Percentiles rank a stretch among this genome's conserved stretches.
Conservation (phyloP, 2,888 invertebrate species). For the Mycogona germanica region DNA sequence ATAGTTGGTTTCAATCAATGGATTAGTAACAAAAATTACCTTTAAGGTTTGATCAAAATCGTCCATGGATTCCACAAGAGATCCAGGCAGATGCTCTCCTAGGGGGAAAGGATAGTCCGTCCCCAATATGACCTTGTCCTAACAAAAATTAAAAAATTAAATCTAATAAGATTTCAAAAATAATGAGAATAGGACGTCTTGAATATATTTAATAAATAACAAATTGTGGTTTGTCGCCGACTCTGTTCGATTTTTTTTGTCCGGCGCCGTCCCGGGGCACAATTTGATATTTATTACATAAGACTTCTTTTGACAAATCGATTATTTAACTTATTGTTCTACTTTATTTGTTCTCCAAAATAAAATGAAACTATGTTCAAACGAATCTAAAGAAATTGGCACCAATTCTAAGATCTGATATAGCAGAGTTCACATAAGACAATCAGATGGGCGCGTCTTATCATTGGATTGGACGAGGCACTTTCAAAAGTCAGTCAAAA, state of each 20-base stretch:
- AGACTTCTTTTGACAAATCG: no score
- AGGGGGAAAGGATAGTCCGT: slow-evolving; percentile 45
- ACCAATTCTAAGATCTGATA: not conserved
- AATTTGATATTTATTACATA: no score
- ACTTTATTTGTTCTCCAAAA: no score
- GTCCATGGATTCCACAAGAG: slow-evolving; percentile 32
- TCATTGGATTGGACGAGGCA: not conserved
- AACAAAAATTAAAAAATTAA: slow-evolving; percentile 13
- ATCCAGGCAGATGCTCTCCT: slow-evolving; percentile 41
- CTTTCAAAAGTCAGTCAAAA: not conserved
- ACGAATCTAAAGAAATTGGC: no score
- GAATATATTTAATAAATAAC: no score
- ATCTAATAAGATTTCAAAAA: not conserved
- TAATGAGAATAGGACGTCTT: no score
- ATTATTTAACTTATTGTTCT: not conserved
- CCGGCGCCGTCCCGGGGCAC: no score
- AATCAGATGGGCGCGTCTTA: not conserved
- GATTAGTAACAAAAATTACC: slow-evolving; percentile 25
- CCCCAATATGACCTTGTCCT: slow-evolving; percentile 41
- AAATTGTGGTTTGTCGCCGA: no score
- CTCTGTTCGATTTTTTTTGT: no score
- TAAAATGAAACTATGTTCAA: no score
- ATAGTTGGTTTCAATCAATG: not conserved
- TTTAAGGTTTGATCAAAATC: slow-evolving; percentile 28
- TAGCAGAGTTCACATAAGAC: slow-evolving; percentile 9